phyloP scores from a whole-genome alignment of 2,888 invertebrate genomes.

The Acanthacorydalis orientalis region DNA sequence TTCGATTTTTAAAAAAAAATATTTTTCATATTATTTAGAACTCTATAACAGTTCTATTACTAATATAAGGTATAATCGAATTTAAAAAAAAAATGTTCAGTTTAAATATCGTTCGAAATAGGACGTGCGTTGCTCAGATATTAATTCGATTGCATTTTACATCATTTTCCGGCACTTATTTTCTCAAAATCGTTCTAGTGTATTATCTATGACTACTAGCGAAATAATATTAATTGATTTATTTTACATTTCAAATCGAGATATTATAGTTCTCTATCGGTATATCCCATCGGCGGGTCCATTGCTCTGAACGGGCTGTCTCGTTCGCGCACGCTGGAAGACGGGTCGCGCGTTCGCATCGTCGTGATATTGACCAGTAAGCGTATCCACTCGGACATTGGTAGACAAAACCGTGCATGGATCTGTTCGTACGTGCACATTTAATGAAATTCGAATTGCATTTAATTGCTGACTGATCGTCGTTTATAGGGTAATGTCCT shows the following conservation, averaged over 20 bases:
- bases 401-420: constrained; percentile 49
- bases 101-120: too few relatives aligned
- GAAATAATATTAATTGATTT: too few relatives aligned
- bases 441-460: constrained; percentile 58
- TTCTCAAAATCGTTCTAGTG: too few relatives aligned
- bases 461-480: constrained; percentile 20
- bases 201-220: too few relatives aligned
- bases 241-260: constrained; percentile 19
- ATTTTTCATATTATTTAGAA: too few relatives aligned
- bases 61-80: too few relatives aligned
- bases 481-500: constrained; percentile 53
- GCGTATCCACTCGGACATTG: constrained; percentile 61
- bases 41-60: too few relatives aligned
- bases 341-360: constrained; percentile 49
- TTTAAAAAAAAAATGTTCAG: too few relatives aligned
- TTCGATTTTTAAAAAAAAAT: too few relatives aligned
- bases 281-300: constrained; percentile 35
- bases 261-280: constrained; percentile 37
- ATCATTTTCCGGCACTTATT: too few relatives aligned
- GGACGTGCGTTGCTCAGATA: too few relatives aligned
- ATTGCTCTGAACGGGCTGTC: constrained; percentile 23
- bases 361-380: constrained; percentile 61
- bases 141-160: too few relatives aligned
- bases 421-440: constrained; percentile 37
- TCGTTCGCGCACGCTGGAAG: constrained; percentile 47